Evolutionary conservation across 2,797 vertebrate genomes (phyloP), one percentile per base, ranked within the genome.

Genomic region (Acanthurus tractus): DNA sequence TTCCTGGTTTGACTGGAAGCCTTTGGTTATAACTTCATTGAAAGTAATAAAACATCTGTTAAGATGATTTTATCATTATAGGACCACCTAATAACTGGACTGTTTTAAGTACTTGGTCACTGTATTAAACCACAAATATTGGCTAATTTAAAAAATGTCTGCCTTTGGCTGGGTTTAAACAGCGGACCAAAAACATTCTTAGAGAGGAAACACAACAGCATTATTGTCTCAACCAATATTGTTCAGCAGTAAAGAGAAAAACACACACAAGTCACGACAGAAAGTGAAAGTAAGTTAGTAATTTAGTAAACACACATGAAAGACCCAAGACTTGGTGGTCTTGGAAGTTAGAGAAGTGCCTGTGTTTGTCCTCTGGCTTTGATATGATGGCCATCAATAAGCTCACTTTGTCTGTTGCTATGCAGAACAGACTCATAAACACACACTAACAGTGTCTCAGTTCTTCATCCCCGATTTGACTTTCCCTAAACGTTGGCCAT

Each of bases 391-490:
- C 36, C 38, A 76, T 81, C 67, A 76, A 23, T 66, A 69, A 73
- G 34, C 15, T 76, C n/a, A 42, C 48, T 79, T 68, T 71, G 50
- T 75, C 74, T 86, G 77, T 89, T 88, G 85, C 83, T 83, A 79
- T 70, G 79, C 55, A 68, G 62, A 82, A 72, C 71, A 70, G 68
- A 64, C 34, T 82, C 76, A 53, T 82, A 90, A 90, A 92, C 88
- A 91, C 61, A 72, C 67, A 80, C 58, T 36, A 85, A 80, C 62
- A 63, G 18, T 25, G 78, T 89, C 34, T 90, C 71, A 82, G 58
- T 70, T 85, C 83, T 86, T 56, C 85, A 90, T 92, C 90, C 91
- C 81, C n/a, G 76, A 88, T 83, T 91, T 92, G 82, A 90, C 88
- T 92, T 93, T 88, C 83, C 85, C 86, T 88, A 92, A 91, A 90